phyloP scores from a whole-genome alignment of 2,113 vertebrate species.

The Cnemophilus loriae region DNA sequence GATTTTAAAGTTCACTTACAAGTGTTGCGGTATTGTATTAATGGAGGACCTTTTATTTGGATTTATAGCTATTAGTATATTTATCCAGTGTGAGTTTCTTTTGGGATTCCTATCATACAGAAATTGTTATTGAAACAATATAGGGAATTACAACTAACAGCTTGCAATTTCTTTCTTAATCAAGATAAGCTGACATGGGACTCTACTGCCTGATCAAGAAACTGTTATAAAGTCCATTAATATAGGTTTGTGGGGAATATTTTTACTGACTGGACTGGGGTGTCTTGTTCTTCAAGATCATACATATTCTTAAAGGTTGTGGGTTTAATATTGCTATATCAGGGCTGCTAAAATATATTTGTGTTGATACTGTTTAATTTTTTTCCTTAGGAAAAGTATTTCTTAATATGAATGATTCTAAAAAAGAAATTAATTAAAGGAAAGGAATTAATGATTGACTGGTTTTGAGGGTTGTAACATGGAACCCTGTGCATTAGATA shows the following conservation, averaged over 20 bases:
- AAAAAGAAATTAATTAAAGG: background rate
- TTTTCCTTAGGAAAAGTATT: background rate
- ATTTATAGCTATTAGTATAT: background rate
- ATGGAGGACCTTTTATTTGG: background rate
- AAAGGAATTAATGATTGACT: background rate
- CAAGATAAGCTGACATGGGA: rapidly evolving
- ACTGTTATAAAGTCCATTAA: background rate
- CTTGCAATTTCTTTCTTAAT: background rate
- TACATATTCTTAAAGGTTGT: background rate
- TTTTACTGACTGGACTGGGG: background rate
- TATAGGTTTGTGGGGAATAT: background rate
- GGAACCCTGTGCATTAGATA: rapidly evolving
- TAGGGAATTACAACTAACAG: background rate
- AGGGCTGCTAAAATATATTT: background rate
- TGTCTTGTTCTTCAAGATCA: background rate
- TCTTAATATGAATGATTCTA: background rate
- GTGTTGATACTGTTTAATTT: background rate
- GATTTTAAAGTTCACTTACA: background rate
- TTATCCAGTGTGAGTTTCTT: background rate
- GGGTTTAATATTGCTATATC: background rate
- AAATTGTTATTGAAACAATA: background rate
- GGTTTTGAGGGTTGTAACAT: background rate
- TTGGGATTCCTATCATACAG: background rate
- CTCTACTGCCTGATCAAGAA: background rate
- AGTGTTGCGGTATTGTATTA: background rate